Evolutionary conservation across 2,797 vertebrate species (phyloP).

Genomic region (Eptatretus atami): DNA sequence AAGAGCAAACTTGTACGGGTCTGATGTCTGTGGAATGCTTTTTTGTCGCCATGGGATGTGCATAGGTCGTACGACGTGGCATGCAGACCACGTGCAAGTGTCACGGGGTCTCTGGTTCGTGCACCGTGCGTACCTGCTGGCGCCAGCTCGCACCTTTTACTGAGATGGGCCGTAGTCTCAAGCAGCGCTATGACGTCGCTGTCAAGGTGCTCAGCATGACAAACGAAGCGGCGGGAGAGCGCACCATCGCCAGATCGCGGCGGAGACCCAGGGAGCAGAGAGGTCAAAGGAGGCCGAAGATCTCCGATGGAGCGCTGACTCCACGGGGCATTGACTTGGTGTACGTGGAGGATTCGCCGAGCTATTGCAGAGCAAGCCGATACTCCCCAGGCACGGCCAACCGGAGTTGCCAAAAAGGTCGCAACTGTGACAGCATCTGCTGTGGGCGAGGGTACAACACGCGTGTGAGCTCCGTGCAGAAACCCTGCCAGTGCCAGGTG

Average conservation of each 20-base stretch:
- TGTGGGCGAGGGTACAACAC: conserved; percentile 85
- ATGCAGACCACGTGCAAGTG: conserved; percentile 93
- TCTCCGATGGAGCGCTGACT: conserved; percentile 12
- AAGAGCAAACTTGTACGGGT: no score
- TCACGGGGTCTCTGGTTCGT: conserved; percentile 79
- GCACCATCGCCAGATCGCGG: not conserved
- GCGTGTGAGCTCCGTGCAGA: conserved; percentile 45
- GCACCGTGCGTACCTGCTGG: conserved; percentile 79
- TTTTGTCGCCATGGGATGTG: not conserved
- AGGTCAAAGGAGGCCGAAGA: conserved; percentile 18
- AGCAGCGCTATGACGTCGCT: conserved; percentile 46
- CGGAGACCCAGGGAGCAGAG: conserved; percentile 22
- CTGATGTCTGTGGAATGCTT: not conserved
- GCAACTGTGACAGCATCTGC: conserved; percentile 67
- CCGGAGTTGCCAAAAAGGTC: conserved; percentile 46
- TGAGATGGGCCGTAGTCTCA: conserved; percentile 50
- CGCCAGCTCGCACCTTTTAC: conserved; percentile 83
- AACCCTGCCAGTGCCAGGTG: conserved; percentile 86
- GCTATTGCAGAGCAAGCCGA: conserved; percentile 62
- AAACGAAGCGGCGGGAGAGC: conserved; percentile 50
- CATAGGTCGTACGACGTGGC: conserved; percentile 62
- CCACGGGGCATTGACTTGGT: conserved; percentile 40
- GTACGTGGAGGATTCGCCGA: conserved; percentile 75
- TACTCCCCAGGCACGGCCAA: conserved; percentile 56
- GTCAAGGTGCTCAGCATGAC: conserved; percentile 50